These are phyloP conservation scores for Tiliacea citrago DNA, from an alignment of 2,888 invertebrate species.

Conservation along the genomic window DNA sequence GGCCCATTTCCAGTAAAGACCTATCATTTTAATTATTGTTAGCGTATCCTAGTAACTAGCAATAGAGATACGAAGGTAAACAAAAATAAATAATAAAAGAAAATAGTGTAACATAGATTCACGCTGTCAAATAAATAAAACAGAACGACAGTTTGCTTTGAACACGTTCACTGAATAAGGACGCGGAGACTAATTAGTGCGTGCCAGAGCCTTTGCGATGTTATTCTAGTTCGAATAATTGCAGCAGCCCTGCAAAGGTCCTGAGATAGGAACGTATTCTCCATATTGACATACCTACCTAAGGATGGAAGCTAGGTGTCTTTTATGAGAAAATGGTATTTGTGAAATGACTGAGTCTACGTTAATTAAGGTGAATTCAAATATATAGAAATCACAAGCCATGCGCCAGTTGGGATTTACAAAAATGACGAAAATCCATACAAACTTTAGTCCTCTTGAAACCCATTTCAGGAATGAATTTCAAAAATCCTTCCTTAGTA, in stretches of 20 bases:
- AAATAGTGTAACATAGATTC: conserved; percentile 5
- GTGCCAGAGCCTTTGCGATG: conserved; percentile 35
- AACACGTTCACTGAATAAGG: conserved; percentile 33
- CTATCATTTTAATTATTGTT: background rate
- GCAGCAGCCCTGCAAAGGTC: conserved; percentile 3
- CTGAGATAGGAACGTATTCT: background rate
- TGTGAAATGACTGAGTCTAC: background rate
- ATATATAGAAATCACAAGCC: background rate
- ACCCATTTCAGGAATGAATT: background rate
- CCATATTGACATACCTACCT: background rate
- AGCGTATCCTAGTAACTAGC: background rate
- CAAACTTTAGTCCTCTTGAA: background rate
- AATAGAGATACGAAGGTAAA: background rate
- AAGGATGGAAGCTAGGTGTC: background rate
- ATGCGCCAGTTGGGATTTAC: background rate
- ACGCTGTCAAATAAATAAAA: conserved; percentile 42
- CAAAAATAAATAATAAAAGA: conserved; percentile 12
- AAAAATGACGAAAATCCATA: too few relatives aligned
- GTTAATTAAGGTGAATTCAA: background rate
- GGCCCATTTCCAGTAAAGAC: background rate
- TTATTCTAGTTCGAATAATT: conserved; percentile 45
- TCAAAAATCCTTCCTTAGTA: background rate
- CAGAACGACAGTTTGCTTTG: conserved; percentile 22
- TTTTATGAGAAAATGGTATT: background rate
- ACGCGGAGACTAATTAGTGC: conserved; percentile 61